Evolutionary conservation across 2,888 invertebrate species (phyloP), one percentile per base, ranked within the genome.

Genomic region (Caradrina clavipalpis): DNA sequence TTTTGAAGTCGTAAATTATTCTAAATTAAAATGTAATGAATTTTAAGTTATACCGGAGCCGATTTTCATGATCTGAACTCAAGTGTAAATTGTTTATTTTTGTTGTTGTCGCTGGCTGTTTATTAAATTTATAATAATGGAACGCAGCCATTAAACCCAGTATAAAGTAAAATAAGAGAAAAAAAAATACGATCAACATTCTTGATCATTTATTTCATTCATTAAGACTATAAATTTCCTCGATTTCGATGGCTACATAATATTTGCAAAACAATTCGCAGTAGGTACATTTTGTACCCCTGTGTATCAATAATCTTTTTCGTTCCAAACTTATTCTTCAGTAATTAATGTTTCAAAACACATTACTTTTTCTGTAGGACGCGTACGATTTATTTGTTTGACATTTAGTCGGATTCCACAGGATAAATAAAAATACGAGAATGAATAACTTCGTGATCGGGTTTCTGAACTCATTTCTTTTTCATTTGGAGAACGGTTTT

Each of bases 381-480:
- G 76, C 75, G 80, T 65, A 89, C 87, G 86, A 92, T 93, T 92
- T 92, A 93, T 92, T 88, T 85, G 87, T 90, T 88, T 91, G 91
- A 91, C 92, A 88, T 89, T 91, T 87, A 88, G 88, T 88, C 89
- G 90, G 88, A 90, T 91, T 91, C 89, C 85, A 81, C 71, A 68
- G 78, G 85, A 89, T 89, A 88, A 89, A 91, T 89, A 90, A 86
- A 87, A 86, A 86, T 86, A 85, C 75, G 61, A 57, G 68, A 73
- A 71, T 81, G 68, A 80, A 74, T 77, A 77, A 81, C 79, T 69
- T 19, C 17, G 72, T 67, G 84, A 81, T 89, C 86, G 73, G 76
- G 83, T 88, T 87, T 84, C 87, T 69, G 57, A 73, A 66, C 57
- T 69, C 69, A 8, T 59, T 55, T 47, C 3, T 69, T 81, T 74